phyloP scores from a whole-genome alignment of 2,888 invertebrate species.

The Pammene aurita region DNA sequence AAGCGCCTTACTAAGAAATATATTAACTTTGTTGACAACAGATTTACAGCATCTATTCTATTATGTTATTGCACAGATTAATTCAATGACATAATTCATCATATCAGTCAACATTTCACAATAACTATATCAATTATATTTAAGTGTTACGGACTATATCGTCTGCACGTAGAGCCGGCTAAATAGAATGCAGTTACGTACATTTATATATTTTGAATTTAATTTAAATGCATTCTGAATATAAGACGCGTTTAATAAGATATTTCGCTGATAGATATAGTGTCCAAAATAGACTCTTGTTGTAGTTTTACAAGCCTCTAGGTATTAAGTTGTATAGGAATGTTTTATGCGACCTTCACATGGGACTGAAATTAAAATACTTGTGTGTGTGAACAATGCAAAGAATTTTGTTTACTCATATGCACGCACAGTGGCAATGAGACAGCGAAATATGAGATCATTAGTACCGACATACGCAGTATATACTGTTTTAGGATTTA shows the following conservation, averaged over 20 bases:
- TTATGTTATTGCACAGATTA: conserved; percentile 11
- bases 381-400: not conserved
- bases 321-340: not conserved
- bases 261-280: not conserved
- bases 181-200: not conserved
- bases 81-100: conserved; percentile 14
- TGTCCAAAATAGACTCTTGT: conserved; percentile 5
- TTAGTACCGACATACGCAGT: not conserved
- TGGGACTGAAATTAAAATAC: not conserved
- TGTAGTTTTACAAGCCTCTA: not conserved
- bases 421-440: not conserved
- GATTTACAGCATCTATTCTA: conserved; percentile 17
- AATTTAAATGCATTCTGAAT: conserved; percentile 13
- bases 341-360: not conserved
- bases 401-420: not conserved
- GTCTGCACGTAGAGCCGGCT: not conserved
- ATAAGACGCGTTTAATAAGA: conserved; percentile 21
- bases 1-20: conserved; percentile 9
- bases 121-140: not conserved
- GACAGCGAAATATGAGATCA: conserved; percentile 4
- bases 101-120: conserved; percentile 17
- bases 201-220: not conserved
- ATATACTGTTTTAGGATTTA: too few relatives aligned
- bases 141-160: too few relatives aligned
- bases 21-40: conserved; percentile 28